phyloP scores from a whole-genome alignment of 1,140 invertebrate species.

The Whitmania pigra region DNA sequence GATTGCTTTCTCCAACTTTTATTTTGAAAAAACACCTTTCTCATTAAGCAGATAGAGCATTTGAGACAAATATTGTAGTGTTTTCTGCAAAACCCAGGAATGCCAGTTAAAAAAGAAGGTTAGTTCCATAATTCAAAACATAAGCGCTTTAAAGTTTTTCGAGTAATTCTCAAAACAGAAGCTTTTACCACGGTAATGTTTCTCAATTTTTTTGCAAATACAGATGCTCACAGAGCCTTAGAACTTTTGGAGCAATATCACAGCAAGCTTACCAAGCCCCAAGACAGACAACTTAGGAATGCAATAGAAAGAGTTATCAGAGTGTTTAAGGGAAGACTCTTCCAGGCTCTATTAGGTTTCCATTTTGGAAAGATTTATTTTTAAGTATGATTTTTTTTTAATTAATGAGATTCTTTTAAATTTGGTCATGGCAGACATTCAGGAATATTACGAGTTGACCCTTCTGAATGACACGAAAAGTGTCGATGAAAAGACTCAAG shows the following conservation, averaged over 20 bases:
- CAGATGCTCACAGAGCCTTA: conserved; percentile 88
- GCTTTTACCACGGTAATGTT: too few species aligned
- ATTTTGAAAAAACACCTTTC: too few species aligned
- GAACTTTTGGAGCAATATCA: conserved; percentile 95
- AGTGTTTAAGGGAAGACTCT: conserved; percentile 90
- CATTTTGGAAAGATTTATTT: conserved; percentile 26
- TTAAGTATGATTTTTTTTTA: background rate
- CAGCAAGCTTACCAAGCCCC: conserved; percentile 71
- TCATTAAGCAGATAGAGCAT: too few species aligned
- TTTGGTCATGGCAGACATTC: conserved; percentile 63
- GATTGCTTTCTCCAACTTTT: too few species aligned
- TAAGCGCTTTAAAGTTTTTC: too few species aligned
- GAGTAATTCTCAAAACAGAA: too few species aligned
- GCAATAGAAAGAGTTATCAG: conserved; percentile 91
- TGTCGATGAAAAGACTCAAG: conserved; percentile 82
- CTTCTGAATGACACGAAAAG: conserved; percentile 86
- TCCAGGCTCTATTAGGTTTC: conserved; percentile 90
- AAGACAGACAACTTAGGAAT: conserved; percentile 79
- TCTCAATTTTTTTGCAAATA: background rate
- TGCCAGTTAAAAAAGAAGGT: too few species aligned
- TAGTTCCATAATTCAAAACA: too few species aligned
- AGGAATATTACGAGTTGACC: conserved; percentile 94
- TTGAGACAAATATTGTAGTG: too few species aligned
- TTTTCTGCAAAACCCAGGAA: too few species aligned
- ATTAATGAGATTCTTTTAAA: background rate